Percentiles rank a stretch among this genome's conserved stretches.
These are phyloP conservation scores for Fratercula arctica DNA, from an alignment of 2,797 vertebrate species.

Conservation along the genomic window DNA sequence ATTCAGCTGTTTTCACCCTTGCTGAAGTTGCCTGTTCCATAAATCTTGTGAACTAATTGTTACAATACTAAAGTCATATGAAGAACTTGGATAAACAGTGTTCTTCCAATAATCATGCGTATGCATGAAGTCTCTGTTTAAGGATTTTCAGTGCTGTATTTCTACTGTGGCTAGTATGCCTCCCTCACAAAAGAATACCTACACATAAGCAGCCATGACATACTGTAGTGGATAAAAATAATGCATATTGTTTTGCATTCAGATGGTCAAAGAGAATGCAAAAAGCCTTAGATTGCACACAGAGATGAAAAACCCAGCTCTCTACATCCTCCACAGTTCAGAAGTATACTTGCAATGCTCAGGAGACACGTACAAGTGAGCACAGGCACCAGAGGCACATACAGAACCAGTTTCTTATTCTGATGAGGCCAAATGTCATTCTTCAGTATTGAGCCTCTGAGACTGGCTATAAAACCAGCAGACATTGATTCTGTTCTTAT, in stretches of 20 bases:
- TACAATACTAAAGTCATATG: neutral
- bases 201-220: neutral
- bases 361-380: neutral
- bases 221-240: neutral
- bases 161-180: neutral
- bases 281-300: neutral
- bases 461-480: neutral
- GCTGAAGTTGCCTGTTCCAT: neutral
- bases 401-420: neutral
- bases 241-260: neutral
- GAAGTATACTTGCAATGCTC: neutral
- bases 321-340: neutral
- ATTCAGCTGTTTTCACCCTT: neutral
- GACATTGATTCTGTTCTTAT: constrained; percentile 16
- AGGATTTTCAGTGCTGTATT: neutral
- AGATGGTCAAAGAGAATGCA: neutral
- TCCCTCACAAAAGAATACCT: neutral
- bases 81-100: neutral
- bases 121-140: neutral
- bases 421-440: constrained; percentile 13
- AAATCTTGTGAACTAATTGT: neutral
- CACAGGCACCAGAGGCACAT: neutral
- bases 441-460: neutral
- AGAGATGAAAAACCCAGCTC: neutral
- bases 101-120: neutral